These are phyloP conservation scores for Phenacoccus solenopsis DNA, from an alignment of 1,140 invertebrate species.

Conservation along the genomic window DNA sequence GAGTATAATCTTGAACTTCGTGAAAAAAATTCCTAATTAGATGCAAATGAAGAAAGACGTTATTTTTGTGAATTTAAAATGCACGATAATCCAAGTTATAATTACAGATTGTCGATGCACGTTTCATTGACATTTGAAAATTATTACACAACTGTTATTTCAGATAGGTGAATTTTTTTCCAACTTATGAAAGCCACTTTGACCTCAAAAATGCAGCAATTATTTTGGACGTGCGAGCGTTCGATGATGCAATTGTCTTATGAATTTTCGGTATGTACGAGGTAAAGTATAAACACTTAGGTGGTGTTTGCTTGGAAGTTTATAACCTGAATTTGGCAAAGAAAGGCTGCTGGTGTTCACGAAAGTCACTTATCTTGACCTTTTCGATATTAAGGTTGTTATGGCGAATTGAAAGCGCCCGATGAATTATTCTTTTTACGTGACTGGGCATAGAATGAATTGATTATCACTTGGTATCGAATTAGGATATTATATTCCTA, in stretches of 20 bases:
- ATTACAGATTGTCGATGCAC: not conserved
- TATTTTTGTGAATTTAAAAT: not conserved
- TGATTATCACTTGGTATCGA: too few species aligned
- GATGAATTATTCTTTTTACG: not conserved
- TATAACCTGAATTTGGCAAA: too few species aligned
- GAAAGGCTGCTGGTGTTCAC: too few species aligned
- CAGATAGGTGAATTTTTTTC: not conserved
- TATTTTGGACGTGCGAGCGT: not conserved
- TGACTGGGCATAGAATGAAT: too few species aligned
- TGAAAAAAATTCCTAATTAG: not conserved
- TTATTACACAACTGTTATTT: not conserved
- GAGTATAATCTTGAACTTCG: not conserved
- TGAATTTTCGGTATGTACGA: too few species aligned
- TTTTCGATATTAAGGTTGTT: not conserved
- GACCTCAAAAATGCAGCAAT: not conserved
- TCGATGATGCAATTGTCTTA: not conserved
- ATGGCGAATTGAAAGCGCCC: not conserved
- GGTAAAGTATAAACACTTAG: too few species aligned
- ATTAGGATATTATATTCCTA: too few species aligned
- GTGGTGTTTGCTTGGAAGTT: too few species aligned
- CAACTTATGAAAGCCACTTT: not conserved
- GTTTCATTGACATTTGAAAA: constrained; percentile 2
- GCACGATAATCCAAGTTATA: not conserved
- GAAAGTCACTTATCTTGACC: not conserved
- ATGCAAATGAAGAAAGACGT: not conserved